Base-by-base conservation (phyloP, 2,113 vertebrate genomes). In the Eolophus roseicapilla region DNA sequence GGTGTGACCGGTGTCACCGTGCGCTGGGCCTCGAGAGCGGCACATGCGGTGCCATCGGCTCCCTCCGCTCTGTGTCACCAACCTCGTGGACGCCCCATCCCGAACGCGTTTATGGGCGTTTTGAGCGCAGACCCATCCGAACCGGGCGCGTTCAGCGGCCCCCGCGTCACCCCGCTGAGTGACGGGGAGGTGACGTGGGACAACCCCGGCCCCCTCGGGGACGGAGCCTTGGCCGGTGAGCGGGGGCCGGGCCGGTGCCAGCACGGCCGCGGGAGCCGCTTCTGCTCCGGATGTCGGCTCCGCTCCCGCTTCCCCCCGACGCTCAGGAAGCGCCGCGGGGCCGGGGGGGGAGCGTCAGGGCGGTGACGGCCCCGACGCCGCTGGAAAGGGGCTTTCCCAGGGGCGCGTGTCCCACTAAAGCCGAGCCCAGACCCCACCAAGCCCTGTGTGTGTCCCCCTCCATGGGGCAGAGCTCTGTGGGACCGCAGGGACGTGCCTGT, bases 21-120 rank as follows among this genome's bases (percentile, higher is more conserved):
- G 8, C 70, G 63, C 37, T 44, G 65, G 0, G 23, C 59, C 57
- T 37, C 2, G 24, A n/a, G 19, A 27, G 69, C 0, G 2, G 78
- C 90, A 49, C 31, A 3, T 9, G 82, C 79, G 29, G 44, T 29
- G 75, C 52, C 83, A 57, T 39, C 3, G 0, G 46, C 10, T 44
- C 15, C 68, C 46, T 18, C 50, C 7, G 35, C 5, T 21, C 64
- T 2, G 35, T 29, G 83, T 13, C 86, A 28, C 64, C 83, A 8
- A 19, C 52, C 65, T 52, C 2, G 1, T 2, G 39, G 57, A 33
- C 73, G 75, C 39, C 6, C 17, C 6, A 0, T 2, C 49, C 68
- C 4, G 0, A 65, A 10, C 0, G 3, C 39, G 10, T 0, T 49
- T 8, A 0, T 0, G 6, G 25, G 33, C 4, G 3, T 50, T 46